Evolutionary conservation across 2,113 vertebrate genomes (phyloP).

Genomic region (Sapayoa aenigma): DNA sequence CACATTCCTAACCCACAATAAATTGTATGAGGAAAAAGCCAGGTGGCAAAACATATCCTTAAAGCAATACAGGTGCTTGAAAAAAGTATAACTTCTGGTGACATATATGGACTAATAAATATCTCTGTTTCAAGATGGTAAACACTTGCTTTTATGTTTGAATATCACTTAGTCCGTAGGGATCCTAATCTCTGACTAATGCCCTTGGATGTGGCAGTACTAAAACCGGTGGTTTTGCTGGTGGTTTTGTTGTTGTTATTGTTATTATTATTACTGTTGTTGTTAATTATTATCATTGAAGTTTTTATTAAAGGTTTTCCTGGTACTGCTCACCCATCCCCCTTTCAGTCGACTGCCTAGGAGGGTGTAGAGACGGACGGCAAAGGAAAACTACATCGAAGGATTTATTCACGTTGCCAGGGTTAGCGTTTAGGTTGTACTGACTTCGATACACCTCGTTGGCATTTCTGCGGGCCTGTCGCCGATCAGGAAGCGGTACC

Average conservation of each 20-base stretch:
- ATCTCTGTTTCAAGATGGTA: background rate
- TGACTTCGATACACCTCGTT: constrained; percentile 86
- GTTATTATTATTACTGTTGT: no score
- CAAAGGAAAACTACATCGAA: background rate
- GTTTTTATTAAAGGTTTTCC: background rate
- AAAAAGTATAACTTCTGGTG: background rate
- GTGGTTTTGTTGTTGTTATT: background rate
- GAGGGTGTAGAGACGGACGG: background rate
- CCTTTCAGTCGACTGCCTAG: background rate
- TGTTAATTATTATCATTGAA: background rate
- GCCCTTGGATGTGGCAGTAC: no score
- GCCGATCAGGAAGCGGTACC: constrained; percentile 85
- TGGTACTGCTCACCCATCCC: background rate
- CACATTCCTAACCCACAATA: background rate
- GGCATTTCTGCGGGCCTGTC: constrained; percentile 86
- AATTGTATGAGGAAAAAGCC: background rate
- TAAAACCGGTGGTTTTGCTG: no score
- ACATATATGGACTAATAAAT: background rate
- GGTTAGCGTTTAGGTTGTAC: background rate
- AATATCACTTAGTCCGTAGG: background rate
- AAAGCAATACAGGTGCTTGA: background rate
- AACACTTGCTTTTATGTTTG: background rate
- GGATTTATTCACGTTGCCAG: background rate
- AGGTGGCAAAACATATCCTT: background rate
- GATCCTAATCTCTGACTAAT: background rate